Conservation (phyloP, 1,140 invertebrate species). For the Conus betulinus region DNA sequence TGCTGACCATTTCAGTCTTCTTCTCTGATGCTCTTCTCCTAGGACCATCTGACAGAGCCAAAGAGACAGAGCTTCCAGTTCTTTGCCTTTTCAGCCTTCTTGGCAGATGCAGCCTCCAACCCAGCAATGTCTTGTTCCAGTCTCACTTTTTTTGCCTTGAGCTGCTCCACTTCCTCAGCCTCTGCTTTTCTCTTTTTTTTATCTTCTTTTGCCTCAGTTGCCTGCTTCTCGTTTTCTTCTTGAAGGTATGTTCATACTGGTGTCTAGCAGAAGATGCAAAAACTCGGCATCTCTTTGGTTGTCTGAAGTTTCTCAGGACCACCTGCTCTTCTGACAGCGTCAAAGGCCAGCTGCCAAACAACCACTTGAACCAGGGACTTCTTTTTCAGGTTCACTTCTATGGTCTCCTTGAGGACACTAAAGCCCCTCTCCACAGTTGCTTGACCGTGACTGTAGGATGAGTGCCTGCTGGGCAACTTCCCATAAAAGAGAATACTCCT, state of each 20-base stretch:
- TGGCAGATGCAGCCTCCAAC: too few relatives aligned
- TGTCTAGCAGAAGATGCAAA: conserved; percentile 6
- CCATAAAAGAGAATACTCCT: conserved; percentile 43
- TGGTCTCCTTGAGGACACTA: conserved; percentile 50
- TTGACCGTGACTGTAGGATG: conserved; percentile 57
- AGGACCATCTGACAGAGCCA: too few relatives aligned
- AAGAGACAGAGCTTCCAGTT: too few relatives aligned
- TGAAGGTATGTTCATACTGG: conserved; percentile 42
- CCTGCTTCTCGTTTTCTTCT: neutral
- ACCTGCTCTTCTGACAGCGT: conserved; percentile 39
- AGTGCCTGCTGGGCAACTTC: conserved; percentile 45
- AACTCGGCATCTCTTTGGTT: conserved; percentile 30
- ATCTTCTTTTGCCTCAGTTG: neutral
- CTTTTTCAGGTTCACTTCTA: conserved; percentile 54
- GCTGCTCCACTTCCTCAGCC: neutral
- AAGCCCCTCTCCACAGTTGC: conserved; percentile 61
- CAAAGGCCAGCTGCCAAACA: conserved; percentile 29
- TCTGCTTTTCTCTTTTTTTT: conserved; percentile 33
- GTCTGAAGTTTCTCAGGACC: conserved; percentile 16
- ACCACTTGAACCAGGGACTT: conserved; percentile 34
- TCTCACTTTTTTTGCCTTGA: too few relatives aligned
- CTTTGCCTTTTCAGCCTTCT: too few relatives aligned
- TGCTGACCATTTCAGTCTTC: too few relatives aligned
- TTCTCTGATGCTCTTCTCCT: too few relatives aligned
- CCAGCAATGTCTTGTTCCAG: too few relatives aligned